A percentile compares a stretch with the other conserved stretches of the same genome.
Conservation (phyloP, 2,888 invertebrate species). For the Yponomeuta cagnagella region DNA sequence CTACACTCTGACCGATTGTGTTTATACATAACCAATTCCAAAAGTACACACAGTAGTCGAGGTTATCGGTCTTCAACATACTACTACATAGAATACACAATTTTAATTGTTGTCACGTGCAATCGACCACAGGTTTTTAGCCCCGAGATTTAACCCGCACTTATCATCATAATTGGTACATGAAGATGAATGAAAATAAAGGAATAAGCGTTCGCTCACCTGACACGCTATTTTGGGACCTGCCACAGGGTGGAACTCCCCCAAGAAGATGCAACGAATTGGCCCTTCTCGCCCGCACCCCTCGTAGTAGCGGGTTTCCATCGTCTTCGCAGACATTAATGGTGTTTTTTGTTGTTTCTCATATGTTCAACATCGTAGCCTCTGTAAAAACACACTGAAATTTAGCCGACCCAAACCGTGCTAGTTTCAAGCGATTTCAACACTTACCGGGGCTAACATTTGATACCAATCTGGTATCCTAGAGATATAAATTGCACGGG, state of each 20-base stretch:
- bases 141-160: too few relatives aligned
- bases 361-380: not conserved
- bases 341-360: not conserved
- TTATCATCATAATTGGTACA: not conserved
- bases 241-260: constrained; percentile 84
- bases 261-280: constrained; percentile 88
- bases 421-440: not conserved
- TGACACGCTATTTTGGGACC: constrained; percentile 91
- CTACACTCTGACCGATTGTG: too few relatives aligned
- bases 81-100: too few relatives aligned
- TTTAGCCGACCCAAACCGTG: not conserved
- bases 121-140: too few relatives aligned
- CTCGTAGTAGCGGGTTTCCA: constrained; percentile 74
- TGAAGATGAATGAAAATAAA: not conserved
- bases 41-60: too few relatives aligned
- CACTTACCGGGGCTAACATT: not conserved
- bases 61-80: too few relatives aligned
- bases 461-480: too few relatives aligned
- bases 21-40: too few relatives aligned
- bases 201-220: constrained; percentile 59
- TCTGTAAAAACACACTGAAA: not conserved
- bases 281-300: constrained; percentile 83
- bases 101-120: too few relatives aligned
- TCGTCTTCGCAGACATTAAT: constrained; percentile 41
- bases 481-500: too few relatives aligned